Percentiles rank a stretch among this genome's conserved stretches.
Conservation (phyloP, 2,888 invertebrate species). For the Tanypteryx hageni region DNA sequence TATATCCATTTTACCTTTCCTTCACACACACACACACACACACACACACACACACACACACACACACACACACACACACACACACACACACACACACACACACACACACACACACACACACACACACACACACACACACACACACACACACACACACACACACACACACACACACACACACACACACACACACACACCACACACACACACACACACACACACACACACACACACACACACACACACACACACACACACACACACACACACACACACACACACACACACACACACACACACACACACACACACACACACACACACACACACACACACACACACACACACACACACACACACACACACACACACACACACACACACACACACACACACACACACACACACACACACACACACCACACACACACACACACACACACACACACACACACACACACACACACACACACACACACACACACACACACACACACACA, state of each 20-base stretch:
- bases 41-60: constrained; percentile 65
- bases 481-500: constrained; percentile 60
- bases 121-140: constrained; percentile 65
- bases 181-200: constrained; percentile 57
- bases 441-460: constrained; percentile 48
- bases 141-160: constrained; percentile 62
- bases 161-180: constrained; percentile 58
- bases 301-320: too few relatives aligned
- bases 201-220: constrained; percentile 57
- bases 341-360: too few relatives aligned
- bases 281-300: too few relatives aligned
- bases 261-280: neutral
- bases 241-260: constrained; percentile 21
- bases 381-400: too few relatives aligned
- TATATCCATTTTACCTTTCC: too few relatives aligned
- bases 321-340: too few relatives aligned
- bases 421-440: neutral
- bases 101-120: constrained; percentile 65
- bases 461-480: constrained; percentile 60
- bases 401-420: too few relatives aligned
- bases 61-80: constrained; percentile 65
- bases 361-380: too few relatives aligned
- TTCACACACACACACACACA: constrained; percentile 65
- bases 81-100: constrained; percentile 65
- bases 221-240: constrained; percentile 57